Percentiles rank a stretch among this genome's conserved stretches.
Evolutionary conservation across 2,113 vertebrate species (phyloP).

Genomic region (Oncorhynchus masou): DNA sequence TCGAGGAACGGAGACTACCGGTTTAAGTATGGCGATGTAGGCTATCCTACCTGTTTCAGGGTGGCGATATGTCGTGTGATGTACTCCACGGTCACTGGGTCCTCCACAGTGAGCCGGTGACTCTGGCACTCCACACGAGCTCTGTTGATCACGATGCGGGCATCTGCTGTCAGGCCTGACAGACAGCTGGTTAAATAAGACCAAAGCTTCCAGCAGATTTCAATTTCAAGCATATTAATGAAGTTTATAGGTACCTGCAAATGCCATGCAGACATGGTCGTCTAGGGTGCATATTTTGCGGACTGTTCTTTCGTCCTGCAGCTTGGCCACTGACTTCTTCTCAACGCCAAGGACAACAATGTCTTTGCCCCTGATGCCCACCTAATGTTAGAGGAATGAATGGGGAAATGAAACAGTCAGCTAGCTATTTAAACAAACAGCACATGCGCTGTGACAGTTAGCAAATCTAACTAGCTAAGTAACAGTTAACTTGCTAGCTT

Average conservation of each 20-base stretch:
- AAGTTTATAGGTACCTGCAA: constrained; percentile 70
- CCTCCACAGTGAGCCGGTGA: constrained; percentile 86
- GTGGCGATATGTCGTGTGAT: constrained; percentile 89
- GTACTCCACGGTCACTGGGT: constrained; percentile 87
- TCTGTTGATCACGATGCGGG: constrained; percentile 85
- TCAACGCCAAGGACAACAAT: constrained; percentile 81
- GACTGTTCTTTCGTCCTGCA: constrained; percentile 84
- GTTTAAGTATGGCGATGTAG: not conserved
- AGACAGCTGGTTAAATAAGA: not conserved
- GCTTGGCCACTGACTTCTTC: constrained; percentile 80
- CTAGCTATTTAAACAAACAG: too few relatives aligned
- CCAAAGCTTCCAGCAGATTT: too few relatives aligned
- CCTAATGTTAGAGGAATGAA: constrained; percentile 46
- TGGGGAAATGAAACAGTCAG: not conserved
- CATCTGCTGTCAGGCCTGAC: constrained; percentile 85
- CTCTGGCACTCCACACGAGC: constrained; percentile 88
- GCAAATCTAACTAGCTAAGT: too few relatives aligned
- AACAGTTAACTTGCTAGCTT: too few relatives aligned
- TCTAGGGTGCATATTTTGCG: constrained; percentile 81
- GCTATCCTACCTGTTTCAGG: constrained; percentile 81
- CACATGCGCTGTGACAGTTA: too few relatives aligned
- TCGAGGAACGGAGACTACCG: too few relatives aligned
- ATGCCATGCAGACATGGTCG: constrained; percentile 83
- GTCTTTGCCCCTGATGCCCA: constrained; percentile 83
- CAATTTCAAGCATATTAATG: too few relatives aligned